Base-by-base conservation (phyloP, 1,140 invertebrate species). In the Leptestheria dahalacensis region DNA sequence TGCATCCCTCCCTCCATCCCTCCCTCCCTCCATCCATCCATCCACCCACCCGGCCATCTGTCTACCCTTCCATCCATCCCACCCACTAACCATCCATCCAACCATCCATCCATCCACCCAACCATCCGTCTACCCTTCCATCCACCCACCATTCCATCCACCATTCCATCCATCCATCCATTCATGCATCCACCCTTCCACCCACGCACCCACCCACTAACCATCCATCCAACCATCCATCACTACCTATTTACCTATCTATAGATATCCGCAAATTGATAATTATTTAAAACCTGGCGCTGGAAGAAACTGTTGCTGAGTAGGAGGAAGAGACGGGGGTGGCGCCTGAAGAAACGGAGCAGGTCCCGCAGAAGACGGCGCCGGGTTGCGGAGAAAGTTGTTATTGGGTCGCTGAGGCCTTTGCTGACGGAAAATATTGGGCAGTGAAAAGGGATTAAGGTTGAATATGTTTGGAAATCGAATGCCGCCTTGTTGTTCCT, bases 381-480 rank as follows among this genome's bases (percentile, higher is more conserved):
- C 20, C 28, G 28, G 23, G 0, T n/a, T 24, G 0, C 23, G 25
- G 6, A 20, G 50, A 1, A n/a, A 26, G 11, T 12, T 12, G 12
- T 6, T 15, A 12, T 52, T 23, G 28, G 26, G 26, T 55, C 11
- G 24, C 11, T 11, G 23, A n/a, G 26, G 53, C 2, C 53, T 29
- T 10, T 55, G 53, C 26, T 55, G 53, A 6, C 53, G 53, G 20
- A 55, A 55, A 9, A 55, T 26, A 28, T 55, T 55, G 0, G 53
- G 33, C 53, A 55, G 26, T 9, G 53, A 55, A 33, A 55, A 55
- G 0, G 53, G 23, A 55, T 55, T 55, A 10, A 29, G 26, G 53
- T 20, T 33, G 21, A 55, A 55, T 3, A 55, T 15, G n/a, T 55
- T 55, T 1, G 53, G 53, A 55, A 55, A 55, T 24, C 53, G 53